Percentiles rank a stretch among this genome's conserved stretches.
phyloP scores from a whole-genome alignment of 2,888 invertebrate genomes.

The Eupelmus urozonus region DNA sequence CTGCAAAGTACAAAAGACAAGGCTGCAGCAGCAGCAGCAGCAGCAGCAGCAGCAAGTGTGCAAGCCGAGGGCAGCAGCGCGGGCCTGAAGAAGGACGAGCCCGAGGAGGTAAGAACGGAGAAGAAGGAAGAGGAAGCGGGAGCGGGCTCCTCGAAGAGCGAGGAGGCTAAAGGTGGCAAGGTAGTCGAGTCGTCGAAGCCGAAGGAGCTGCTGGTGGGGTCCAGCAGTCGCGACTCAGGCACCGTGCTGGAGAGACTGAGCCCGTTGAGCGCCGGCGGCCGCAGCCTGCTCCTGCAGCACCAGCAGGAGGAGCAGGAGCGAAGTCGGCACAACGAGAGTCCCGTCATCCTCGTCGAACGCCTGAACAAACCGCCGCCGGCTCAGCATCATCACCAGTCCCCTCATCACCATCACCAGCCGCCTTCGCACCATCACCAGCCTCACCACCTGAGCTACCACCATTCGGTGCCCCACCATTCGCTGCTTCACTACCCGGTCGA shows the following conservation, averaged over 20 bases:
- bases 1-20: conserved; percentile 48
- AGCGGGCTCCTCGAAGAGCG: conserved; percentile 29
- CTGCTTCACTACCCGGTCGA: conserved; percentile 53
- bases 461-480: conserved; percentile 54
- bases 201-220: conserved; percentile 48
- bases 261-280: conserved; percentile 74
- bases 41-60: conserved; percentile 63
- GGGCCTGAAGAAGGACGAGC: conserved; percentile 81
- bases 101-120: not conserved
- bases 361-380: conserved; percentile 73
- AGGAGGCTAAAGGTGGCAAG: conserved; percentile 45
- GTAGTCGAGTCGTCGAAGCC: conserved; percentile 63
- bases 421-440: conserved; percentile 63
- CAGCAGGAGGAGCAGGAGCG: conserved; percentile 75
- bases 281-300: conserved; percentile 73
- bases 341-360: conserved; percentile 74
- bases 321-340: conserved; percentile 75
- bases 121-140: too few species aligned
- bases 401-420: conserved; percentile 65
- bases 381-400: conserved; percentile 66
- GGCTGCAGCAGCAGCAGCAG: conserved; percentile 6
- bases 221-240: conserved; percentile 62
- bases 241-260: conserved; percentile 77
- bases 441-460: conserved; percentile 58
- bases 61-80: too few species aligned